phyloP scores from a whole-genome alignment of 2,113 vertebrate genomes.

The Abramis brama region DNA sequence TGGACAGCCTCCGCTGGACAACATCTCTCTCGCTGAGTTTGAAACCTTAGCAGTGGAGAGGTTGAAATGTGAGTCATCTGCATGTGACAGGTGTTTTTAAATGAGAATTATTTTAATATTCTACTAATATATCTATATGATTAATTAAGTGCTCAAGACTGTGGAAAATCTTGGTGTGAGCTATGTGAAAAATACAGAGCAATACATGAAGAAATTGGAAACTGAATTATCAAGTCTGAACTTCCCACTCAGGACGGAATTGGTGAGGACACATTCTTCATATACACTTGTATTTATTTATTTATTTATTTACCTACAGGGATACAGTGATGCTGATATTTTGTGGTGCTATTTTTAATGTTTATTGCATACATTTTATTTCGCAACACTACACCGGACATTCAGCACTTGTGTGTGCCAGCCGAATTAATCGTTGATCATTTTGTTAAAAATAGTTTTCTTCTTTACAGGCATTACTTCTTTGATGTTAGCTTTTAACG shows the following conservation, averaged over 20 bases:
- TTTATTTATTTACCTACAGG: too few relatives aligned
- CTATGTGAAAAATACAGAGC: conserved; percentile 69
- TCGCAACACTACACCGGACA: background rate
- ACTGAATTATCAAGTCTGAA: conserved; percentile 76
- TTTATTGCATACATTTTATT: background rate
- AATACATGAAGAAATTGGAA: conserved; percentile 79
- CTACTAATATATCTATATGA: background rate
- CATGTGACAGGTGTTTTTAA: background rate
- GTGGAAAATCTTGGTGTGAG: conserved; percentile 91
- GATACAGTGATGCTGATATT: too few relatives aligned
- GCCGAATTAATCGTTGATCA: too few relatives aligned
- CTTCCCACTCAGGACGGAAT: conserved; percentile 79
- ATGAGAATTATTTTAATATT: background rate
- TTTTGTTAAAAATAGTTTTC: background rate
- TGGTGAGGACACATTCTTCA: conserved; percentile 64
- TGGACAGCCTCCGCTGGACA: conserved; percentile 86
- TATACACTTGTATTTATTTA: background rate
- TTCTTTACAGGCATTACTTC: background rate
- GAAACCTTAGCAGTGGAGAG: conserved; percentile 90
- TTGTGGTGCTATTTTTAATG: background rate
- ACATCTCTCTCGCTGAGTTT: conserved; percentile 87
- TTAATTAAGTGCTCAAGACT: conserved; percentile 85
- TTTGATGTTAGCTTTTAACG: background rate
- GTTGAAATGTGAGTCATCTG: conserved; percentile 83
- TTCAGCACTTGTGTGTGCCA: background rate